Base-by-base conservation (phyloP, 2,888 invertebrate genomes). In the Theodoxus fluviatilis region DNA sequence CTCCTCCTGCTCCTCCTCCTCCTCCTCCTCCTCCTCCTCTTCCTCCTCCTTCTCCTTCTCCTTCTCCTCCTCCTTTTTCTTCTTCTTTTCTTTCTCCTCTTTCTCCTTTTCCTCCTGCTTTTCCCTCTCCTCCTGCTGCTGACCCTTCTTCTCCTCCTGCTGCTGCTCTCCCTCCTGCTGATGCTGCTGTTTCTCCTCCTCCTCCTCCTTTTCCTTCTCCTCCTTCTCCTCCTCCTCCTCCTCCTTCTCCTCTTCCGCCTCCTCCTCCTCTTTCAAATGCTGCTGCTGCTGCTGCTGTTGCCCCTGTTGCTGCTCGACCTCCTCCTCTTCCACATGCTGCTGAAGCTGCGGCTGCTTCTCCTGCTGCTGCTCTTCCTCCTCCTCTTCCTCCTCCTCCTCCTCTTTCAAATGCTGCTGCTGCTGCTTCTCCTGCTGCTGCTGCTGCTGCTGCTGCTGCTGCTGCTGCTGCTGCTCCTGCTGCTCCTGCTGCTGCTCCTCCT, bases 161-260 rank as follows among this genome's bases (percentile, higher is more conserved):
- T 22, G 35, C 38, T 37, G 15, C 33, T 9, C n/a, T 9, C 12
- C 40, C 33, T 12, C 38, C 38, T 64, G 7, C 33, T 22, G 35
- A 9, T 64, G 4, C 4, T 37, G 15, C 7, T 37, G 18, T 15
- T 64, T 38, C 35, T 18, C 38, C 38, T 59, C 71, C 28, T 74
- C 73, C 12, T 71, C 73, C 33, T 74, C 74, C 64, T 63, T 68
- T 1, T 71, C 67, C 3, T 65, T 49, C 57, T 68, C 33, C 38
- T 72, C 67, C 37, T 71, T 65, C 57, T 75, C 73, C 65, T 74
- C 72, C 66, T 76, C 73, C 71, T 75, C 49, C 52, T 66, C 52
- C 15, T 25, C 28, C 0, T 33, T 64, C 38, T 38, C n/a, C 33
- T 18, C 33, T 15, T 64, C 64, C 38, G 3, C 22, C 64, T 64